Evolutionary conservation across 2,113 vertebrate species (phyloP), one percentile per base, ranked within the genome.

Genomic region (Arenaria interpres): DNA sequence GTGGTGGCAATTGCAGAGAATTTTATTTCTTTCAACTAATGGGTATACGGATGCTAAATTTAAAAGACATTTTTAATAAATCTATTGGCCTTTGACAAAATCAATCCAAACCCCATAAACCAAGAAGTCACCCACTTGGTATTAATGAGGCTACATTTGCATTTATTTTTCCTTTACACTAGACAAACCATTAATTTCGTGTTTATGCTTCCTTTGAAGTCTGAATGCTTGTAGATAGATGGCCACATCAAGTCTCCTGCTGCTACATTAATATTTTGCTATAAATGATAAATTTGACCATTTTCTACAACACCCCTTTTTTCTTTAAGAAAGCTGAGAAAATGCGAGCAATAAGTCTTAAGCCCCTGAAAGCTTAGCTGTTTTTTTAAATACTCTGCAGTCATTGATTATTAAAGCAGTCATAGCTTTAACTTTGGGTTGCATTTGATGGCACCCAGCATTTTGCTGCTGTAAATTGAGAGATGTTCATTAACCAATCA

Each of bases 71-170:
- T 98, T 98, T 98, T 83, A 98, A 98, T 98, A 98, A 98, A 98
- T 98, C 98, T 98, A 98, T 98, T 98, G 98, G 98, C 97, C 98
- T 98, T 98, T 98, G 98, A 98, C 98, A 98, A 98, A 98, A 98
- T 98, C 98, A 98, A 98, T 98, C 98, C 98, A 98, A 98, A 98
- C 96, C 96, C 97, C 98, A 98, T 98, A 98, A 98, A 98, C 98
- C 98, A 98, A 98, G 97, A 98, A 98, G 98, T 98, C 98, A 98
- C 96, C 98, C 98, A 98, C 98, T 98, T 98, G 98, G 98, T 98
- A 98, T 98, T 98, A 98, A 98, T 98, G 98, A 98, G 97, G 93
- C 95, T 97, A 95, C 97, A 98, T 98, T 98, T 98, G 98, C 98
- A 98, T 98, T 98, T 98, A 98, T 98, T 98, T 98, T 98, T 98